phyloP scores from a whole-genome alignment of 2,797 vertebrate genomes.

The Yasuhikotakia modesta region DNA sequence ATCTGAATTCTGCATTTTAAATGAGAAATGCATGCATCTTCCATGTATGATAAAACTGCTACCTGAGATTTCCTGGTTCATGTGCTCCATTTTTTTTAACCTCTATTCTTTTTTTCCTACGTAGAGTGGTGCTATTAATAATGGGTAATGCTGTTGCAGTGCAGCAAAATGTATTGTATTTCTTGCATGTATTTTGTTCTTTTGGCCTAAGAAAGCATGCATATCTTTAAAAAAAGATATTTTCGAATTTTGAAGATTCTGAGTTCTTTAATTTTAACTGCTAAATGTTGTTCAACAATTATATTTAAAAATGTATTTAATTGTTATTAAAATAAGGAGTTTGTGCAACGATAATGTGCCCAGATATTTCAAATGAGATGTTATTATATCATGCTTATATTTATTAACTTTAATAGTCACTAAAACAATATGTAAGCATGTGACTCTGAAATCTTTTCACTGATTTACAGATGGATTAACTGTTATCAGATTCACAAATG shows the following conservation, averaged over 20 bases:
- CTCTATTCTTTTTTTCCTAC: conserved; percentile 29
- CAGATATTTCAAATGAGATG: neutral
- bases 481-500: too few species aligned
- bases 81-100: neutral
- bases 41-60: neutral
- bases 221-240: neutral
- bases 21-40: neutral
- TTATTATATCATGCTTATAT: neutral
- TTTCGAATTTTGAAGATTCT: too few species aligned
- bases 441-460: neutral
- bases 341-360: too few species aligned
- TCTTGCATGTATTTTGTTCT: neutral
- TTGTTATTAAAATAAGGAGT: too few species aligned
- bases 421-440: neutral
- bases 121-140: conserved; percentile 29
- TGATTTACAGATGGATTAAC: neutral
- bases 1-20: conserved; percentile 1
- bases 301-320: too few species aligned
- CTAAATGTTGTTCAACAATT: neutral
- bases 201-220: neutral
- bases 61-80: conserved; percentile 17
- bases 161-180: too few species aligned
- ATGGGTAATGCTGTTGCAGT: conserved; percentile 32
- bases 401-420: neutral
- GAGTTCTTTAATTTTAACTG: too few species aligned